phyloP scores from a whole-genome alignment of 53 echinoderm and acorn worm species.

The Henricia sp. region DNA sequence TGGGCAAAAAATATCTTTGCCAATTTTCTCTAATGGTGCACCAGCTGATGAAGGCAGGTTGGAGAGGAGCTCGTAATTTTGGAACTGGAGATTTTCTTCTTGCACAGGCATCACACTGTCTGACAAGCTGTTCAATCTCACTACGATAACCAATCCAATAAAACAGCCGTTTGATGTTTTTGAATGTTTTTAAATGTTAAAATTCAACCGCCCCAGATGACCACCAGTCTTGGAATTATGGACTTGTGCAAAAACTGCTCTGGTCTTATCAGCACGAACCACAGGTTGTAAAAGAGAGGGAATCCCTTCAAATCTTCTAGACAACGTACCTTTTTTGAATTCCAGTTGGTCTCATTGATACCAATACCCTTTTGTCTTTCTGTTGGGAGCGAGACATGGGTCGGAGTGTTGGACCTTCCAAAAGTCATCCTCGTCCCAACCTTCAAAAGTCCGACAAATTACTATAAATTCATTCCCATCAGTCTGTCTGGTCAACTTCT shows the following conservation, averaged over 20 bases:
- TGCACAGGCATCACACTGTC: slow-evolving; percentile 22
- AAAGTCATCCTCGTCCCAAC: slow-evolving; percentile 1
- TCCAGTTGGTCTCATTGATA: slow-evolving; percentile 29
- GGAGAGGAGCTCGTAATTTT: slow-evolving; percentile 6
- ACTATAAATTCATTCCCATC: neutral
- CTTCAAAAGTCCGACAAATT: neutral
- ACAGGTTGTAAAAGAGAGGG: slow-evolving; percentile 10
- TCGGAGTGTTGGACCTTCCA: slow-evolving; percentile 8
- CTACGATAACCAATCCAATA: slow-evolving; percentile 25
- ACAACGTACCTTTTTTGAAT: slow-evolving; percentile 11
- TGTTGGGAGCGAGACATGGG: neutral
- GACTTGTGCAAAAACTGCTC: neutral
- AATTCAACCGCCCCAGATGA: neutral
- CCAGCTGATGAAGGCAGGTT: neutral
- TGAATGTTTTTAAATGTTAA: too few relatives aligned
- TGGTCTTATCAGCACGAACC: neutral
- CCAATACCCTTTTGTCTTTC: slow-evolving; percentile 5
- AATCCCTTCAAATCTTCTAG: neutral
- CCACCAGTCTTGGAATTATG: slow-evolving; percentile 13
- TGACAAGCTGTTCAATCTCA: neutral
- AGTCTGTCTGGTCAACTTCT: neutral
- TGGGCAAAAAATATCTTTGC: slow-evolving; percentile 23
- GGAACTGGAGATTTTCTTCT: slow-evolving; percentile 4
- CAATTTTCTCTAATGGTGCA: slow-evolving; percentile 7
- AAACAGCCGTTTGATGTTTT: slow-evolving; percentile 7